A percentile compares a stretch with the other conserved stretches of the same genome.
Evolutionary conservation across 2,113 vertebrate species (phyloP).

Genomic region (Microtus pennsylvanicus): DNA sequence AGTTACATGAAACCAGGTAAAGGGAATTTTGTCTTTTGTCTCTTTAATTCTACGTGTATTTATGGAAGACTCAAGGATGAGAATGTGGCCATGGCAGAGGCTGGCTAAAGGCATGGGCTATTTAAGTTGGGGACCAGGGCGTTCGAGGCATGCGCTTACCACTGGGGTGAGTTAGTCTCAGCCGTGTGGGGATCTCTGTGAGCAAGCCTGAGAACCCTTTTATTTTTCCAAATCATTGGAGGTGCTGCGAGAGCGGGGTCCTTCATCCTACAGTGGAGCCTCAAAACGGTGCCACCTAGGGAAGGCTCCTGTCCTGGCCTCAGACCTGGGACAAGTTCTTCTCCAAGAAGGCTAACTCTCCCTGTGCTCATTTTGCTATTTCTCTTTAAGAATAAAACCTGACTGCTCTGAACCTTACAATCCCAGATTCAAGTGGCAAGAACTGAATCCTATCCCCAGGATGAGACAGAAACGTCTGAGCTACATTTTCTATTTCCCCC

Average conservation of each 20-base stretch:
- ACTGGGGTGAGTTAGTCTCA: fast-evolving
- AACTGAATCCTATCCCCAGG: background rate
- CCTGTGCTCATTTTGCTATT: fast-evolving
- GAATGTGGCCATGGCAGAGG: background rate
- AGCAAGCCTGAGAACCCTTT: background rate
- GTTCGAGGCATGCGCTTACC: fast-evolving
- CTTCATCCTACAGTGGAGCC: no score
- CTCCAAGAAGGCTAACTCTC: background rate
- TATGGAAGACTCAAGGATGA: background rate
- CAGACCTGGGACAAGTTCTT: background rate
- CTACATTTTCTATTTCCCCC: fast-evolving
- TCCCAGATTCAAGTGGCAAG: background rate
- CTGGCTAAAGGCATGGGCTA: background rate
- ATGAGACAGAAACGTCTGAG: background rate
- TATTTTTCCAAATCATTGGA: background rate
- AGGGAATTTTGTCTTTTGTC: background rate
- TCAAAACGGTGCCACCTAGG: background rate
- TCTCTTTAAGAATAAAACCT: background rate
- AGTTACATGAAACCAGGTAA: conserved; percentile 21
- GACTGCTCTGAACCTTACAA: background rate
- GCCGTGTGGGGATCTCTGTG: fast-evolving
- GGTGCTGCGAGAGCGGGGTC: no score
- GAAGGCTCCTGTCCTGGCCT: background rate
- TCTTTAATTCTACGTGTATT: background rate
- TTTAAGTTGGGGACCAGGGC: background rate